A percentile compares a stretch with the other conserved stretches of the same genome.
Evolutionary conservation across 2,888 invertebrate species (phyloP).

Genomic region (Isotomurus palustris): DNA sequence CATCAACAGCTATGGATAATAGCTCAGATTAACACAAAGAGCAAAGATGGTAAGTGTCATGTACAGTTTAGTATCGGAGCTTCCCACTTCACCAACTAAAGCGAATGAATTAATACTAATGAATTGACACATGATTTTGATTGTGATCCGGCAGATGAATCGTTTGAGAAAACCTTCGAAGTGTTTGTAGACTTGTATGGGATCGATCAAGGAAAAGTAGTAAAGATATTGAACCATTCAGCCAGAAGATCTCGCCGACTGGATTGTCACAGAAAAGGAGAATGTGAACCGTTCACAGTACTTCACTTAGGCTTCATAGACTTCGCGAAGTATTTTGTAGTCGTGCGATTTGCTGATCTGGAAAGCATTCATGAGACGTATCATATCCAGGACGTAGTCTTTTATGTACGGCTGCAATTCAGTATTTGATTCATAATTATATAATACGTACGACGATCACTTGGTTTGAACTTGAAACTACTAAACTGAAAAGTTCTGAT

Average conservation of each 20-base stretch:
- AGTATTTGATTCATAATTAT: too few species aligned
- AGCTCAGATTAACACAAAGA: conserved; percentile 75
- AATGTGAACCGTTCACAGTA: conserved; percentile 80
- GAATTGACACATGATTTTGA: too few species aligned
- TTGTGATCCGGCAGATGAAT: too few species aligned
- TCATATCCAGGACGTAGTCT: conserved; percentile 73
- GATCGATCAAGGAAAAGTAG: conserved; percentile 34
- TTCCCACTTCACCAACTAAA: too few species aligned
- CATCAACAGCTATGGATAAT: conserved; percentile 92
- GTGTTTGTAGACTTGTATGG: conserved; percentile 60
- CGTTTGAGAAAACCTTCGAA: conserved; percentile 82
- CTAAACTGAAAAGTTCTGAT: background rate
- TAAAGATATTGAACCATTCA: conserved; percentile 37
- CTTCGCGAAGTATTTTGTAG: conserved; percentile 80
- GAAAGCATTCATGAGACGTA: conserved; percentile 79
- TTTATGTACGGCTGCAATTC: conserved; percentile 64
- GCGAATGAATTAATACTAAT: too few species aligned
- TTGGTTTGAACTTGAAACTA: conserved; percentile 5
- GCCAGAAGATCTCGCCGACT: conserved; percentile 66
- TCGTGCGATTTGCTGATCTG: conserved; percentile 76
- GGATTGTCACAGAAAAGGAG: conserved; percentile 59
- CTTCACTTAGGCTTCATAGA: conserved; percentile 85
- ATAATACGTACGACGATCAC: too few species aligned
- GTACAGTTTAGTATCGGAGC: too few species aligned
- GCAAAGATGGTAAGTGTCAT: conserved; percentile 72